These are phyloP conservation scores for Lasioglossum morio DNA, from an alignment of 2,888 invertebrate species.

Conservation along the genomic window DNA sequence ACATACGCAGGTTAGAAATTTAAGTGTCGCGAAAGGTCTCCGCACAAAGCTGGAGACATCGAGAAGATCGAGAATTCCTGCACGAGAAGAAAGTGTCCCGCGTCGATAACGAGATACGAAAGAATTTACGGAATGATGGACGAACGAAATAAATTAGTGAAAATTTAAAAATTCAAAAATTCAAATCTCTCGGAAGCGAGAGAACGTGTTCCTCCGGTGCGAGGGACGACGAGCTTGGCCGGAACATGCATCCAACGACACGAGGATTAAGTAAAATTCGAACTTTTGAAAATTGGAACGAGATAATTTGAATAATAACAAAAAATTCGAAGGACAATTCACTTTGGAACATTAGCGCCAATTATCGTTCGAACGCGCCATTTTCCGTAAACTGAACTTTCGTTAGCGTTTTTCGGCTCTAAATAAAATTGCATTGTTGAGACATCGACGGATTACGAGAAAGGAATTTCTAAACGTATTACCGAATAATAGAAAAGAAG, in stretches of 20 bases:
- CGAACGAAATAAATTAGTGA: conserved; percentile 58
- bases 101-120: conserved; percentile 26
- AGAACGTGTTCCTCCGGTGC: conserved; percentile 10
- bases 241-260: conserved; percentile 22
- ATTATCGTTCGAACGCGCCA: conserved; percentile 83
- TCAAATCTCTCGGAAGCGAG: conserved; percentile 74
- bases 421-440: conserved; percentile 10
- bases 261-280: conserved; percentile 31
- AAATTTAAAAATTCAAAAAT: conserved; percentile 84
- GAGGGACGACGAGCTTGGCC: conserved; percentile 9
- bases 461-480: neutral
- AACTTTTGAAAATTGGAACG: conserved; percentile 60
- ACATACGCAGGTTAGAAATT: conserved; percentile 63
- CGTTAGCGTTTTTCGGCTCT: conserved; percentile 50
- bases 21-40: conserved; percentile 21
- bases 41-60: conserved; percentile 2
- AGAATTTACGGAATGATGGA: conserved; percentile 36
- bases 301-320: conserved; percentile 66
- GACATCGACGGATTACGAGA: conserved; percentile 5
- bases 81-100: conserved; percentile 14
- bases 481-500: conserved; percentile 11
- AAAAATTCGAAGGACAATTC: conserved; percentile 74
- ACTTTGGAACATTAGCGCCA: conserved; percentile 83
- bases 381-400: conserved; percentile 79
- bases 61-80: neutral